Conservation (phyloP, 2,113 vertebrate genomes). For the Rhinopomastus cyanomelas region DNA sequence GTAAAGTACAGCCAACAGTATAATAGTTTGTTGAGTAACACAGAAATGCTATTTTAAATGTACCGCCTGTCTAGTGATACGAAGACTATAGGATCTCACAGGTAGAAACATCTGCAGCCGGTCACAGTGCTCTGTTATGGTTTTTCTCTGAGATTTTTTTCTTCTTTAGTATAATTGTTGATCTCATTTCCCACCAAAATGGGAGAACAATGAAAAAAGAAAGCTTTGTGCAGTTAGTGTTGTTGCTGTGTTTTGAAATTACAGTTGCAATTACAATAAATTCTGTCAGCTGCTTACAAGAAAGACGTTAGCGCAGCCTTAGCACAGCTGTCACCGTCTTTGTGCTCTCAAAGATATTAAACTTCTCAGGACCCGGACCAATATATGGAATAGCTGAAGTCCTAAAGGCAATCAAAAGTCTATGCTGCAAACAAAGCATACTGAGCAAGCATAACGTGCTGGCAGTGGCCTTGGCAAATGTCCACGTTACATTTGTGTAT, state of each 20-base stretch:
- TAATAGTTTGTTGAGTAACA: neutral
- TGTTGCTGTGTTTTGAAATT: neutral
- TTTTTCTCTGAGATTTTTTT: neutral
- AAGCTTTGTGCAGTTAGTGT: neutral
- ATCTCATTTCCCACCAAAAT: neutral
- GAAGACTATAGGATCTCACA: neutral
- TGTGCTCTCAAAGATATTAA: neutral
- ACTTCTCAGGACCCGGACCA: neutral
- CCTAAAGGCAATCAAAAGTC: neutral
- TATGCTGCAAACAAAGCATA: neutral
- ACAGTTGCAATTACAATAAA: no score
- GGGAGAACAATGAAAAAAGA: neutral
- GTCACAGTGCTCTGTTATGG: neutral
- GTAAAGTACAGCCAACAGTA: neutral
- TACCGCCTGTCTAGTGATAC: neutral
- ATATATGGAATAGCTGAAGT: neutral
- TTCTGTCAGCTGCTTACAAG: neutral
- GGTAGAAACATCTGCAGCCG: neutral
- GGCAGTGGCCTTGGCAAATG: neutral
- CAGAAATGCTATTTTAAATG: neutral
- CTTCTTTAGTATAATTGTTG: neutral
- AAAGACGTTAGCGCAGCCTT: neutral
- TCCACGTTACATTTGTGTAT: neutral
- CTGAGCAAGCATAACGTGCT: neutral
- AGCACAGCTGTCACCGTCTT: neutral